A percentile compares a stretch with the other conserved stretches of the same genome.
These are phyloP conservation scores for Rhodeus uyekii DNA, from an alignment of 2,797 vertebrate genomes.

Conservation along the genomic window DNA sequence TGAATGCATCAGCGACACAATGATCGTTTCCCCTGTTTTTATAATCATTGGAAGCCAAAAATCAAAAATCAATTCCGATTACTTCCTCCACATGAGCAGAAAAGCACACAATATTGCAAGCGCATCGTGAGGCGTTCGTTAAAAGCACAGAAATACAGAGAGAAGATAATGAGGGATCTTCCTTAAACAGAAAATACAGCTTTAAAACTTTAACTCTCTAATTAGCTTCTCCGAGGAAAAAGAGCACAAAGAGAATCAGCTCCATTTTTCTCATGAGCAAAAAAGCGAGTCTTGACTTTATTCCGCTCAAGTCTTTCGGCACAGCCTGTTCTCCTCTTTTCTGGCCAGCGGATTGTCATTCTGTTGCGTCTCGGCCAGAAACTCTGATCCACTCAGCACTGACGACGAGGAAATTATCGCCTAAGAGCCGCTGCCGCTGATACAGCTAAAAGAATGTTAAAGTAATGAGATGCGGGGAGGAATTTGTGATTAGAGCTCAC, in stretches of 20 bases:
- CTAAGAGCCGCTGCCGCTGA: slow-evolving; percentile 43
- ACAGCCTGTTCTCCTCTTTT: slow-evolving; percentile 26
- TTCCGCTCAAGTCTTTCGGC: slow-evolving; percentile 7
- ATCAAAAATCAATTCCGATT: no score
- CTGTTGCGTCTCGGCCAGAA: slow-evolving; percentile 30
- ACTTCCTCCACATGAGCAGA: no score
- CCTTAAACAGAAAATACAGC: not conserved
- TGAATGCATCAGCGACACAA: no score
- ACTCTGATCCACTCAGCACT: slow-evolving; percentile 38
- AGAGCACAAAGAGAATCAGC: not conserved
- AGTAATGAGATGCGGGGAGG: slow-evolving; percentile 48
- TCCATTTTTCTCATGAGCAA: not conserved
- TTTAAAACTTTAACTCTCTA: not conserved
- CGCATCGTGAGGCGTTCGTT: not conserved
- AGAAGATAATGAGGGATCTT: not conserved
- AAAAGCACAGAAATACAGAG: not conserved
- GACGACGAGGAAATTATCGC: slow-evolving; percentile 45
- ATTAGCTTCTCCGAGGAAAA: not conserved
- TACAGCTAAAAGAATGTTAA: slow-evolving; percentile 47
- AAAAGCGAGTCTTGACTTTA: slow-evolving; percentile 12
- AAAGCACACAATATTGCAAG: not conserved
- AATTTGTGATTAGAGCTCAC: slow-evolving; percentile 46
- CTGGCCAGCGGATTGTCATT: slow-evolving; percentile 17
- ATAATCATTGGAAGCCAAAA: no score
- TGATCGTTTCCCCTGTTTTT: no score